A percentile compares a stretch with the other conserved stretches of the same genome.
Conservation (phyloP, 2,888 invertebrate genomes). For the Lycocerus yunnanus region DNA sequence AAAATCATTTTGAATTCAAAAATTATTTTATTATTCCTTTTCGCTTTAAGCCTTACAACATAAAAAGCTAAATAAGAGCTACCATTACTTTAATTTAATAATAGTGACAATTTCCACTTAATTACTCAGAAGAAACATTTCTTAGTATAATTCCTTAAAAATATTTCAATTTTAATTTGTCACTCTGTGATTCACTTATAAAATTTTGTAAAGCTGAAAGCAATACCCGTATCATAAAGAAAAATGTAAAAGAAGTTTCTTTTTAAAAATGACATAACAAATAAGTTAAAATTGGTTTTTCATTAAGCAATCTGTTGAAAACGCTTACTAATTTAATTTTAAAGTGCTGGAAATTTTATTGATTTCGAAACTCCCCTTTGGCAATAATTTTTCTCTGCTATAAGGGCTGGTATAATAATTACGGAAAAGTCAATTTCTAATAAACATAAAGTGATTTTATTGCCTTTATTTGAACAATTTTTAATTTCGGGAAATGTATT, state of each 20-base stretch:
- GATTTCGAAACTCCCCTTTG: background rate
- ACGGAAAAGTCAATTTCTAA: background rate
- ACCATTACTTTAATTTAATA: background rate
- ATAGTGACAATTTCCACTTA: background rate
- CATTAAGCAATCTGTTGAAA: slow-evolving; percentile 6
- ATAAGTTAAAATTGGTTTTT: slow-evolving; percentile 6
- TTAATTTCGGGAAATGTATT: background rate
- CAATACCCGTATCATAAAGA: background rate
- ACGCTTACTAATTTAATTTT: slow-evolving; percentile 4
- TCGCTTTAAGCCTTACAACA: background rate
- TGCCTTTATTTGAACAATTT: background rate
- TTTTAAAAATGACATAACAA: background rate
- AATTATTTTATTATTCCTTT: background rate
- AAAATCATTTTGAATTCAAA: background rate
- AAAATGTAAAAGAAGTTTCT: background rate
- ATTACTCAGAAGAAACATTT: too few relatives aligned
- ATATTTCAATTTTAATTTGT: background rate
- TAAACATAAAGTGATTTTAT: background rate
- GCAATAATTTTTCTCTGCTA: background rate
- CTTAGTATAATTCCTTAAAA: background rate
- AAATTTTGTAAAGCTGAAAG: background rate
- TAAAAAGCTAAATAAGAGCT: background rate
- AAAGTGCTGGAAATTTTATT: slow-evolving; percentile 5
- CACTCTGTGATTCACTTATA: background rate
- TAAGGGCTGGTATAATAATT: background rate